A percentile compares a stretch with the other conserved stretches of the same genome.
Evolutionary conservation across 2,113 vertebrate species (phyloP).

Genomic region (Hydrochoerus hydrochaeris): DNA sequence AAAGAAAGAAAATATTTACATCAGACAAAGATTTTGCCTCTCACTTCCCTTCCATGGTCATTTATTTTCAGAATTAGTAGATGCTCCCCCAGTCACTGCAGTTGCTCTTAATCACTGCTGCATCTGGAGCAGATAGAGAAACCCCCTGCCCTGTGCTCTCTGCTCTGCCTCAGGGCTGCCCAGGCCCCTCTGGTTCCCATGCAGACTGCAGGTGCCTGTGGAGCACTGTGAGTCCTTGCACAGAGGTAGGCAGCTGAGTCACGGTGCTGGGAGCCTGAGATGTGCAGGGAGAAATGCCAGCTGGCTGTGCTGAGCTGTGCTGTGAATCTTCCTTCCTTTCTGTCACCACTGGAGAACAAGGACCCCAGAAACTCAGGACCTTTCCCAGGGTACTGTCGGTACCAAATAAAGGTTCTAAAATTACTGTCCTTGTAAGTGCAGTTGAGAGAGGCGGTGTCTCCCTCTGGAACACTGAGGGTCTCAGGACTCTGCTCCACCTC

Average conservation of each 20-base stretch:
- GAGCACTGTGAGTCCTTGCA: conserved; percentile 57
- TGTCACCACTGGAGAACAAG: rapidly evolving
- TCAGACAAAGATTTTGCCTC: background rate
- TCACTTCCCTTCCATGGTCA: background rate
- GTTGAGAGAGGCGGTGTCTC: no score
- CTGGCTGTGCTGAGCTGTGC: rapidly evolving
- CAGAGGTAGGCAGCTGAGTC: conserved; percentile 72
- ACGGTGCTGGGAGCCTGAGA: background rate
- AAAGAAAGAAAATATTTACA: background rate
- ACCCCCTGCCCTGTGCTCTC: no score
- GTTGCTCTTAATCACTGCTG: background rate
- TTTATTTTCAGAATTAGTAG: background rate
- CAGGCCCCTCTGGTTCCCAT: background rate
- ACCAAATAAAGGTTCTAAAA: conserved; percentile 36
- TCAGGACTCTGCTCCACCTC: conserved; percentile 41
- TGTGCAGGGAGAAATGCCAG: background rate
- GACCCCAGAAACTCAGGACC: background rate
- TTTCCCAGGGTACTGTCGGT: conserved; percentile 52
- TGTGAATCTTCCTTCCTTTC: conserved; percentile 27
- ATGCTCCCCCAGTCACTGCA: background rate
- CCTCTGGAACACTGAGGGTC: background rate
- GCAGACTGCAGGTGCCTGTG: background rate
- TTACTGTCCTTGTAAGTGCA: background rate
- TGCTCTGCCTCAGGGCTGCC: background rate
- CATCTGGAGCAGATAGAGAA: background rate